Evolutionary conservation across 1,140 invertebrate species (phyloP).

Genomic region (Ericerus pela): DNA sequence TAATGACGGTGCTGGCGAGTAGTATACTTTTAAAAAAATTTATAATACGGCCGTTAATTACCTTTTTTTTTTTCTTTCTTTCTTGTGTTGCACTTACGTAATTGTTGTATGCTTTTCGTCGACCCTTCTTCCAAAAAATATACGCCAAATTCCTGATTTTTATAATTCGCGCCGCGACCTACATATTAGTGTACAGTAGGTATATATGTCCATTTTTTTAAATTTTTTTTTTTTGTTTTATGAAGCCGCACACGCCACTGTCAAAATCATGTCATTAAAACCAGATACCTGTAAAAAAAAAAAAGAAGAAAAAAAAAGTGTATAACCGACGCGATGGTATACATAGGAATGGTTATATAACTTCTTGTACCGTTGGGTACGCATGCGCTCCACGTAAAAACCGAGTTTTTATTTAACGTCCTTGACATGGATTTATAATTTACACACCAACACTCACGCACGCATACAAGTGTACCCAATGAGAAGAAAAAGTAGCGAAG

Average conservation of each 20-base stretch:
- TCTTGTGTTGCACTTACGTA: neutral
- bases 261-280: slow-evolving; percentile 7
- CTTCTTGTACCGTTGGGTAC: neutral
- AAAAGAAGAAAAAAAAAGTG: too few species aligned
- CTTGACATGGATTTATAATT: slow-evolving; percentile 8
- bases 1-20: too few species aligned
- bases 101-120: too few species aligned
- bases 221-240: slow-evolving; percentile 3
- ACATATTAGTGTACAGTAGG: too few species aligned
- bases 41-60: too few species aligned
- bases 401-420: slow-evolving; percentile 9
- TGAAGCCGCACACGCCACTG: neutral
- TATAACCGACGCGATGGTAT: neutral
- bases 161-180: slow-evolving; percentile 3
- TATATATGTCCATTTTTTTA: too few species aligned
- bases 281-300: slow-evolving; percentile 5
- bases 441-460: too few species aligned
- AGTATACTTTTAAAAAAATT: too few species aligned
- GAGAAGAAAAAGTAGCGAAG: slow-evolving; percentile 5
- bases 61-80: neutral
- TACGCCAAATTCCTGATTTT: neutral
- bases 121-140: neutral
- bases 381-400: slow-evolving; percentile 1
- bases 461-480: neutral
- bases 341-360: slow-evolving; percentile 1